Percentiles rank a stretch among this genome's conserved stretches.
phyloP scores from a whole-genome alignment of 2,113 vertebrate species.

The Lucifuga dentata region DNA sequence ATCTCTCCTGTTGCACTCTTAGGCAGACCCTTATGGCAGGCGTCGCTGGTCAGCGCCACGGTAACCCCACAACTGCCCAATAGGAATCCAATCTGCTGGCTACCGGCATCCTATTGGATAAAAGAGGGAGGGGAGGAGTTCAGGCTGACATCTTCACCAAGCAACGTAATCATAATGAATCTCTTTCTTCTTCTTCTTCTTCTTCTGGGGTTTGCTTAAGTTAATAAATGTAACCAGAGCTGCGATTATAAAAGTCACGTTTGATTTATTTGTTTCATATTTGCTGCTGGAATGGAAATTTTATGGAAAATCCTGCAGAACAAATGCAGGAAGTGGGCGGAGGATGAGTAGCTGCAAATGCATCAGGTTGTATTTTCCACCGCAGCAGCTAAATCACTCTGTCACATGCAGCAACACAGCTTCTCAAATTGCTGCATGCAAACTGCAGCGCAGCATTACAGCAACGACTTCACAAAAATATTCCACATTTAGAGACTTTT shows the following conservation, averaged over 20 bases:
- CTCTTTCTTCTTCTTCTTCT: no score
- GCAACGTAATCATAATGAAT: no score
- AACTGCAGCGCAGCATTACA: no score
- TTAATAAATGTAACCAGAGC: no score
- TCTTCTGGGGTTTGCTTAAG: no score
- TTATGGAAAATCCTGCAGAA: slow-evolving; percentile 65
- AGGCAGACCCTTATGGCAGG: slow-evolving; percentile 97
- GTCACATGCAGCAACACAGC: no score
- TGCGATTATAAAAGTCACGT: background rate
- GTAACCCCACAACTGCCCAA: slow-evolving; percentile 98
- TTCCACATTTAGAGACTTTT: no score
- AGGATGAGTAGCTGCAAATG: slow-evolving; percentile 13
- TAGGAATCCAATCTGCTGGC: slow-evolving; percentile 98
- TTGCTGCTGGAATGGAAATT: background rate
- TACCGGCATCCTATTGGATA: slow-evolving; percentile 91
- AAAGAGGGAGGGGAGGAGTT: slow-evolving; percentile 25
- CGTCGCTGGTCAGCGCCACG: slow-evolving; percentile 97
- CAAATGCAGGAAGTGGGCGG: slow-evolving; percentile 18
- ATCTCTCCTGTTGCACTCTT: slow-evolving; percentile 98
- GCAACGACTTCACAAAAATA: no score
- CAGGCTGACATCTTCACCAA: no score
- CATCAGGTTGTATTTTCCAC: slow-evolving; percentile 42
- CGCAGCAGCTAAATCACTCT: slow-evolving; percentile 32
- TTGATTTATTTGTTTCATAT: no score
- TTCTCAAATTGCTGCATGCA: no score